Conservation (phyloP, 2,113 vertebrate genomes). For the Poecilia latipinna region DNA sequence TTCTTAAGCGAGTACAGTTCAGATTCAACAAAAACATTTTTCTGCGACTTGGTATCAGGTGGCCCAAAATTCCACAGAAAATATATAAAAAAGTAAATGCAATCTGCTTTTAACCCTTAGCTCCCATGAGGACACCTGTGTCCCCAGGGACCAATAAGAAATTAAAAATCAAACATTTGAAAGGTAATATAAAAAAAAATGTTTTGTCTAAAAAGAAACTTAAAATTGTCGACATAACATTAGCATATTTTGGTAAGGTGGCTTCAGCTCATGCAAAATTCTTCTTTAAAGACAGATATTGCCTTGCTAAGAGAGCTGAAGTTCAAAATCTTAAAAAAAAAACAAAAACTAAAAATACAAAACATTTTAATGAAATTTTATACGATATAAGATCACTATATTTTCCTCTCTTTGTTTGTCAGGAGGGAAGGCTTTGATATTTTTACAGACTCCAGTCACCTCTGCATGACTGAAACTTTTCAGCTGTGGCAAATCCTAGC, state of each 20-base stretch:
- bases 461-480: constrained; percentile 36
- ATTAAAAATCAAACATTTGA: neutral
- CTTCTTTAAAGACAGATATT: neutral
- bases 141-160: neutral
- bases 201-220: no score
- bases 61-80: neutral
- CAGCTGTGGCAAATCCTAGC: constrained; percentile 18
- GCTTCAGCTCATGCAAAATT: no score
- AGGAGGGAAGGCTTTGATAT: neutral
- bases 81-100: neutral
- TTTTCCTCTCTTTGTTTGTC: neutral
- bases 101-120: neutral
- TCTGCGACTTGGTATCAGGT: neutral
- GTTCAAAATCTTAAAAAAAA: neutral
- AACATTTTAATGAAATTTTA: neutral
- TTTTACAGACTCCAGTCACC: constrained; percentile 23
- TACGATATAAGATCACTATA: neutral
- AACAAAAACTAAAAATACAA: neutral
- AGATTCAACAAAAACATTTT: no score
- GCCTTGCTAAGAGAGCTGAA: neutral
- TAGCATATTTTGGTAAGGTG: no score
- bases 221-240: no score
- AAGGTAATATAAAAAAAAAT: neutral
- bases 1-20: neutral
- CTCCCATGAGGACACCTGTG: no score